Conservation (phyloP, 64 coral and sea anemone genomes). For the Stichodactyla helianthus region DNA sequence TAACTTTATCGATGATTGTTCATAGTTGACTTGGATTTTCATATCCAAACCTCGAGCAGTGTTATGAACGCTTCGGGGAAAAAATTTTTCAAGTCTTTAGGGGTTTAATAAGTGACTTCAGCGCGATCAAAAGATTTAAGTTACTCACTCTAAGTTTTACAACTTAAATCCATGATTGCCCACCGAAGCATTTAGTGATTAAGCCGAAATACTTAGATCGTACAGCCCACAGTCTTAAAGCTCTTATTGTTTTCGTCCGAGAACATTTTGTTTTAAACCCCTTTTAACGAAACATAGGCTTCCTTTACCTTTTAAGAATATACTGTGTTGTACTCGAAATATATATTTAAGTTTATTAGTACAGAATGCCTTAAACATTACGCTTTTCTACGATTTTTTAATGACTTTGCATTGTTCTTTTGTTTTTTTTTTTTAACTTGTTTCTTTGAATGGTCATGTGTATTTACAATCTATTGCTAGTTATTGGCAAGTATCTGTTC, state of each 20-base stretch:
- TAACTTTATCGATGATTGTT: not conserved
- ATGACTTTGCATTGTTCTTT: not conserved
- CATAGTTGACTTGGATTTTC: no score
- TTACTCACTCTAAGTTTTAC: no score
- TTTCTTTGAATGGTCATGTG: not conserved
- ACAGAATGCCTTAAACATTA: not conserved
- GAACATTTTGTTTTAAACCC: no score
- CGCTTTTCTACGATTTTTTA: not conserved
- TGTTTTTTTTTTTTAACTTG: not conserved
- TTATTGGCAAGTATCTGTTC: not conserved
- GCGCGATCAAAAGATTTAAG: not conserved
- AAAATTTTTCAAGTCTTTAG: not conserved
- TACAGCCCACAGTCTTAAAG: no score
- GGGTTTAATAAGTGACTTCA: not conserved
- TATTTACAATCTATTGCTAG: not conserved
- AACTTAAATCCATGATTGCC: no score
- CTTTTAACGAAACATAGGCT: no score
- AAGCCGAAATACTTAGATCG: no score
- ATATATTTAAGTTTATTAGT: not conserved
- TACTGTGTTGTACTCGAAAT: no score
- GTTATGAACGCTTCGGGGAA: not conserved
- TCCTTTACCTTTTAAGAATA: no score
- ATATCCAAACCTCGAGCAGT: no score
- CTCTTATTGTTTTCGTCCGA: no score
- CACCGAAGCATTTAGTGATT: no score